phyloP scores from a whole-genome alignment of 1,140 invertebrate species.

The Vollenhovia emeryi region DNA sequence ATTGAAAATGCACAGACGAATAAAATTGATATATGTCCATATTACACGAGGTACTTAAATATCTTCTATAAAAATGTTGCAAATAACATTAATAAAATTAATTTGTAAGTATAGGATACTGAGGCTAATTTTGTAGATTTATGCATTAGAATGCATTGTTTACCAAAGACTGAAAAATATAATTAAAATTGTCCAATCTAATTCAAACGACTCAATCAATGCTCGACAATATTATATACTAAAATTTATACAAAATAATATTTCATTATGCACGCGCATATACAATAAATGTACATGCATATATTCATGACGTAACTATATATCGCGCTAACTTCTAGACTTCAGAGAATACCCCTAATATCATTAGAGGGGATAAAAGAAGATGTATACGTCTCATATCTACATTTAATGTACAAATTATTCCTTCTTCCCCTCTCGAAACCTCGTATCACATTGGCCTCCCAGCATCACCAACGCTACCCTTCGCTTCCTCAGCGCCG shows the following conservation, averaged over 20 bases:
- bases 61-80: neutral
- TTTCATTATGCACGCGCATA: neutral
- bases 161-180: neutral
- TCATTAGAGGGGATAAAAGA: neutral
- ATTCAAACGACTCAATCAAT: too few species aligned
- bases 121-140: neutral
- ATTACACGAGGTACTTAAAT: neutral
- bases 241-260: neutral
- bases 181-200: too few species aligned
- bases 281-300: too few species aligned
- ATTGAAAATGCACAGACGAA: neutral
- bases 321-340: neutral
- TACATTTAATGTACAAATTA: slow-evolving; percentile 26
- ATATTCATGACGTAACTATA: neutral
- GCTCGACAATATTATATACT: neutral
- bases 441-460: neutral
- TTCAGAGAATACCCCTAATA: neutral
- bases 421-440: neutral
- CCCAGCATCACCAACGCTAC: neutral
- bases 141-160: neutral
- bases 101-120: neutral
- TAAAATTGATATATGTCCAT: neutral
- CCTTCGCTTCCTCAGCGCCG: slow-evolving; percentile 18
- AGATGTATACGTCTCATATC: neutral
- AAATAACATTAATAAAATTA: neutral